Percentiles rank a stretch among this genome's conserved stretches.
These are phyloP conservation scores for Erpetoichthys calabaricus DNA, from an alignment of 2,797 vertebrate genomes.

Conservation along the genomic window DNA sequence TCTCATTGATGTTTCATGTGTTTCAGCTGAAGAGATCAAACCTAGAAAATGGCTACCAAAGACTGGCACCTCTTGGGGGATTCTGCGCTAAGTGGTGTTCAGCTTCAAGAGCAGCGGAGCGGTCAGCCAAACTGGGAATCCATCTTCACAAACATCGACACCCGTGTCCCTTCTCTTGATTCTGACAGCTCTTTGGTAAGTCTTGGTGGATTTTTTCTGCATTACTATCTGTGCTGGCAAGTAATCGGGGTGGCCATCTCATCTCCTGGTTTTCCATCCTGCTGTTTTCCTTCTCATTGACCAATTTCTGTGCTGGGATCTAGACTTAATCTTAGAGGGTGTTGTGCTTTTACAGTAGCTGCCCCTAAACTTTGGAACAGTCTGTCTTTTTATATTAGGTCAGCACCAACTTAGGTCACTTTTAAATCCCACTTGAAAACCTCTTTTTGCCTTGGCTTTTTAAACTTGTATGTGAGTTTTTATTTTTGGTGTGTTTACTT, in stretches of 20 bases:
- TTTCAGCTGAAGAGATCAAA: too few species aligned
- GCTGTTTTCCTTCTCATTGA: too few species aligned
- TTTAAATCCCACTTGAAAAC: too few species aligned
- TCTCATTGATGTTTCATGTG: too few species aligned
- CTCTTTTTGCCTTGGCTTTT: too few species aligned
- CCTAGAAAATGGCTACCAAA: too few species aligned
- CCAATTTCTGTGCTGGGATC: neutral
- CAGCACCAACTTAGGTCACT: too few species aligned
- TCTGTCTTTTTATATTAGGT: too few species aligned
- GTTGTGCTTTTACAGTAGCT: neutral
- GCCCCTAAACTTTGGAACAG: too few species aligned
- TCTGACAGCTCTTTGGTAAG: constrained; percentile 45
- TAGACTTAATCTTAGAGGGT: neutral
- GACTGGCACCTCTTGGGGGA: too few species aligned
- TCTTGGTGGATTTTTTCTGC: neutral
- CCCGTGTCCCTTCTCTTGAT: constrained; percentile 51
- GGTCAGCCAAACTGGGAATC: constrained; percentile 30
- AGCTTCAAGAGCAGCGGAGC: constrained; percentile 4
- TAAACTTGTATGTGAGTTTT: too few species aligned
- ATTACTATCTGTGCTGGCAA: neutral
- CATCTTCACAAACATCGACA: constrained; percentile 43
- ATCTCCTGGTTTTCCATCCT: too few species aligned
- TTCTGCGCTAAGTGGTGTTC: constrained; percentile 3
- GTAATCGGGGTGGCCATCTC: neutral
- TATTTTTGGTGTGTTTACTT: neutral